Base-by-base conservation (phyloP, 2,888 invertebrate species). In the Macaria notata region DNA sequence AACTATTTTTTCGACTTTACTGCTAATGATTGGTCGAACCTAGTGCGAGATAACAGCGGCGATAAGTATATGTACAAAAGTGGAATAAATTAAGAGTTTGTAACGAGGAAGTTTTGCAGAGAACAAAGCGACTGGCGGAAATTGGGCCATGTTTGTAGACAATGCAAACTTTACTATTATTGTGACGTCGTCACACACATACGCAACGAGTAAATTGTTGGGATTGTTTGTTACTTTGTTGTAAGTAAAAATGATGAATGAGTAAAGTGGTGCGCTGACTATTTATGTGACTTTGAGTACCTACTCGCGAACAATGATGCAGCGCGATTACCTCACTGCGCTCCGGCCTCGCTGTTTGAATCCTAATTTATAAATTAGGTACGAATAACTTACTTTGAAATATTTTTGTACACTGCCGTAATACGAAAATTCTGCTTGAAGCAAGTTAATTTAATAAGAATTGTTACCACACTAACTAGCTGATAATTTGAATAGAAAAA, bases 71-170 rank as follows among this genome's bases (percentile, higher is more conserved):
- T 51, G 47, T 44, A 57, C 49, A 41, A 56, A 59, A 59, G 44
- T 52, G 49, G 53, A 57, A 64, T 61, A 60, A 61, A 61, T 54
- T 62, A 59, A 51, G 51, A 62, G 46, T 58, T 45, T 46, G 54
- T 43, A 54, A 47, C 48, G 49, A 42, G 52, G 55, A 63, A 54
- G 51, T 53, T 47, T 49, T 59, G 53, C 56, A 61, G 56, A 49
- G 54, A 57, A 60, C 65, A 65, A 66, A 65, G 62, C 57, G 49
- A 58, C 61, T 59, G 47, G 58, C 61, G 55, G 57, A 62, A 66
- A 65, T 59, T 58, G 53, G 64, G 58, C 53, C 65, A 52, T 45
- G 52, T 56, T 19, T 59, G 46, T 57, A 53, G 54, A 67, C 65
- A 62, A 61, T 58, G 59, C 61, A 54, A 57, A 56, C 46, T 57